Conservation (phyloP, 1,140 invertebrate species). For the Elysia chlorotica region DNA sequence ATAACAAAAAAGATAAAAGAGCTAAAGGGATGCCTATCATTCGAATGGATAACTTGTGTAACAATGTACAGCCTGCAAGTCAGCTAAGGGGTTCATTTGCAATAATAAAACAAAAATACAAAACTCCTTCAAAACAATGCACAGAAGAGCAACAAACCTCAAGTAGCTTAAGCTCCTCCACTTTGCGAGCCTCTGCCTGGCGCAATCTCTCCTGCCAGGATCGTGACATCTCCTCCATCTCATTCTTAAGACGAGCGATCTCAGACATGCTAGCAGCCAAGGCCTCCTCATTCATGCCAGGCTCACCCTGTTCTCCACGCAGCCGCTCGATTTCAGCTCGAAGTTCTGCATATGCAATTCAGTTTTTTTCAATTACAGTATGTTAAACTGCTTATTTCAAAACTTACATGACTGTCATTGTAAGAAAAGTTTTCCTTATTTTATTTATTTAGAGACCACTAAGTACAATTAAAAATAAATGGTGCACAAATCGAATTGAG, state of each 20-base stretch:
- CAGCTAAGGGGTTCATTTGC: background rate
- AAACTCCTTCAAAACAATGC: background rate
- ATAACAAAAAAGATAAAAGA: background rate
- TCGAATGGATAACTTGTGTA: background rate
- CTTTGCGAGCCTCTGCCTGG: conserved; percentile 55
- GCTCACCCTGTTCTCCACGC: conserved; percentile 65
- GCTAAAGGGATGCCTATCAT: background rate
- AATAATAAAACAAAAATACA: background rate
- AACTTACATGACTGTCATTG: too few species aligned
- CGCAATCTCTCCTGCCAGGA: conserved; percentile 57
- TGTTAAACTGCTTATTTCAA: too few species aligned
- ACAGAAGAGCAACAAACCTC: conserved; percentile 38
- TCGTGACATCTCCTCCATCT: conserved; percentile 67
- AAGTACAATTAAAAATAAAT: background rate
- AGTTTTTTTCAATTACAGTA: too few species aligned
- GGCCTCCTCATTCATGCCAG: conserved; percentile 56
- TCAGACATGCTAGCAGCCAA: conserved; percentile 51
- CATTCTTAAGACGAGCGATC: conserved; percentile 50
- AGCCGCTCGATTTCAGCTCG: conserved; percentile 74
- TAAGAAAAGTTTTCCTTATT: too few species aligned
- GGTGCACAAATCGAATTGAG: too few species aligned
- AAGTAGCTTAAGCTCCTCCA: conserved; percentile 54
- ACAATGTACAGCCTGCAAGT: background rate
- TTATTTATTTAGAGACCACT: background rate
- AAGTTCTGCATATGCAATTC: conserved; percentile 63